Evolutionary conservation across 2,797 vertebrate genomes (phyloP).

Genomic region (Gymnoscopelus braueri): DNA sequence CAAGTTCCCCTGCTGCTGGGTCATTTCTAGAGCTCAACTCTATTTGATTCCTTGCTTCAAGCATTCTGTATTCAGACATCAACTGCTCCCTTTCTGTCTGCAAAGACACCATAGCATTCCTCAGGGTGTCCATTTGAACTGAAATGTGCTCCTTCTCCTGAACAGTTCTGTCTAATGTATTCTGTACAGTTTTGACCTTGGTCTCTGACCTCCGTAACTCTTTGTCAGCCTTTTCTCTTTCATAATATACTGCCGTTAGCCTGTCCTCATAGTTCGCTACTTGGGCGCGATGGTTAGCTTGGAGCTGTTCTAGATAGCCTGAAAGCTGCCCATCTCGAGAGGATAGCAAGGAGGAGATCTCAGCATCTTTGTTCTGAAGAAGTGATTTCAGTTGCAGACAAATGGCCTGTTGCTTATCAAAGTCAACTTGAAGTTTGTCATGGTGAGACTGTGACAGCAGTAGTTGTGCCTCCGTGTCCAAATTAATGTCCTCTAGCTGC

Average conservation of each 20-base stretch:
- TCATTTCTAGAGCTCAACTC: conserved; percentile 71
- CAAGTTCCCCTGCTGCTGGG: conserved; percentile 67
- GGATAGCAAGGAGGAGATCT: conserved; percentile 88
- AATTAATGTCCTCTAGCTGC: conserved; percentile 69
- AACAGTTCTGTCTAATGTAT: conserved; percentile 63
- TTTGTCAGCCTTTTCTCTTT: conserved; percentile 76
- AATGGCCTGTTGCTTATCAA: conserved; percentile 85
- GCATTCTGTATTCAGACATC: conserved; percentile 78
- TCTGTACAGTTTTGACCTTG: conserved; percentile 76
- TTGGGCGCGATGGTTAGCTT: conserved; percentile 81
- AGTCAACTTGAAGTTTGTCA: conserved; percentile 73
- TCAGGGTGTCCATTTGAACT: conserved; percentile 81
- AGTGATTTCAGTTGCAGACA: conserved; percentile 85
- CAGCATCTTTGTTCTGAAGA: conserved; percentile 85
- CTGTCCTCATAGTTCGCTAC: conserved; percentile 80
- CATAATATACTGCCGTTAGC: conserved; percentile 71
- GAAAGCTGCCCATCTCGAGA: conserved; percentile 87
- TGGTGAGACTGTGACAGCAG: conserved; percentile 71
- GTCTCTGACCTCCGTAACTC: conserved; percentile 73
- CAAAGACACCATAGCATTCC: conserved; percentile 84
- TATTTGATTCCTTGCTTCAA: conserved; percentile 76
- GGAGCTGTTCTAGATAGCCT: conserved; percentile 84
- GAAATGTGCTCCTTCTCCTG: conserved; percentile 81
- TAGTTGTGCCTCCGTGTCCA: conserved; percentile 76
- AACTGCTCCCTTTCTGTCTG: conserved; percentile 86